These are phyloP conservation scores for Stomorhina lunata DNA, from an alignment of 2,888 invertebrate genomes.

Conservation along the genomic window DNA sequence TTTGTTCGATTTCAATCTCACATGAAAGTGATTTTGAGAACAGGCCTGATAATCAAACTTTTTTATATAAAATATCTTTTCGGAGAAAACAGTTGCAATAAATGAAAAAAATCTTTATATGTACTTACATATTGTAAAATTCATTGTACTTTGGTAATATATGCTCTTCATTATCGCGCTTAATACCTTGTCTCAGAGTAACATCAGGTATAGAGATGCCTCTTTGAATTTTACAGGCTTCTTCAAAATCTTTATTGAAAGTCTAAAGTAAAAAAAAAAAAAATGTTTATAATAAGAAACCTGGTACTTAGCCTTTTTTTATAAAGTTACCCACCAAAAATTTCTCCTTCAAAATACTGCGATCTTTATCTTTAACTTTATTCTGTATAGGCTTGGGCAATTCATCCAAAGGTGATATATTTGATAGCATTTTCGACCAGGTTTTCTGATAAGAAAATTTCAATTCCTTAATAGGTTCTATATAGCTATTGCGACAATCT, in stretches of 20 bases:
- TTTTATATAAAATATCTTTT: too few species aligned
- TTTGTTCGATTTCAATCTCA: too few species aligned
- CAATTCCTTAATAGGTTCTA: slow-evolving; percentile 91
- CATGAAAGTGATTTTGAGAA: too few species aligned
- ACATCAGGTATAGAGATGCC: slow-evolving; percentile 96
- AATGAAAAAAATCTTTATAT: neutral
- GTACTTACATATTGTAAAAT: slow-evolving; percentile 86
- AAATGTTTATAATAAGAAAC: neutral
- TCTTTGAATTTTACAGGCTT: slow-evolving; percentile 90
- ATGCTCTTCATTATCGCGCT: slow-evolving; percentile 93
- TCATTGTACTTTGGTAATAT: slow-evolving; percentile 91
- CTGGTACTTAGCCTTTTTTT: neutral
- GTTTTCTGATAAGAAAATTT: slow-evolving; percentile 84
- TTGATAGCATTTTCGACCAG: slow-evolving; percentile 90
- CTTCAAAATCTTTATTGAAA: slow-evolving; percentile 98
- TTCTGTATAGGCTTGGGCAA: slow-evolving; percentile 84
- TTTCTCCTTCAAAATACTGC: slow-evolving; percentile 92
- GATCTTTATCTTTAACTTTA: slow-evolving; percentile 91
- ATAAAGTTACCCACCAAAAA: slow-evolving; percentile 88
- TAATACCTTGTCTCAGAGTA: slow-evolving; percentile 92
- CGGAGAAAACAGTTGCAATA: too few species aligned
- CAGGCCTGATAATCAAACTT: too few species aligned
- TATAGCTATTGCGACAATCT: slow-evolving; percentile 91
- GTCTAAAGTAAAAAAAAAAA: slow-evolving; percentile 81
- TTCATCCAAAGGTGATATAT: slow-evolving; percentile 86